Evolutionary conservation across 2,888 invertebrate genomes (phyloP).

Genomic region (Dichetophora obliterata): DNA sequence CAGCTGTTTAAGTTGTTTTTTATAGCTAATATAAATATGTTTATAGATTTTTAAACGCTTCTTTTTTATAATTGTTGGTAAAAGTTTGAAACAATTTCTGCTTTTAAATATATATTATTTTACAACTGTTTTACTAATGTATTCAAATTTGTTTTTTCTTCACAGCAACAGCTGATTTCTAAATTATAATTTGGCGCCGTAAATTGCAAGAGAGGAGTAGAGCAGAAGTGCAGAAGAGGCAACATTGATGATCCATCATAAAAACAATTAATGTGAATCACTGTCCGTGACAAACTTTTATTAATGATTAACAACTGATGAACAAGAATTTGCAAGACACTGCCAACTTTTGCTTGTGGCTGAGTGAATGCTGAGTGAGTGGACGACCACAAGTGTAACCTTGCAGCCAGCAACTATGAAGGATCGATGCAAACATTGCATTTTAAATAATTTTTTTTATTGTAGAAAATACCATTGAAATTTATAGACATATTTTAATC

Average conservation of each 20-base stretch:
- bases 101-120: constrained; percentile 6
- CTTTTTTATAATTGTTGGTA: constrained; percentile 36
- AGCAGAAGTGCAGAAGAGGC: neutral
- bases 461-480: too few relatives aligned
- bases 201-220: neutral
- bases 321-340: constrained; percentile 49
- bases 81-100: constrained; percentile 49
- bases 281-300: constrained; percentile 36
- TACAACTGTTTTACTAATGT: constrained; percentile 14
- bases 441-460: neutral
- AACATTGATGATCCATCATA: neutral
- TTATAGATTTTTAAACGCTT: too few relatives aligned
- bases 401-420: neutral
- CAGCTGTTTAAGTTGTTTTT: neutral
- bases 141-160: neutral
- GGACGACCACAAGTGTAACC: constrained; percentile 5
- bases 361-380: constrained; percentile 8
- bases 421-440: neutral
- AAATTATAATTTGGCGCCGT: neutral
- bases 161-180: neutral
- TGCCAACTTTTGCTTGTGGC: constrained; percentile 22
- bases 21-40: too few relatives aligned
- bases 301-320: constrained; percentile 33
- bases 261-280: constrained; percentile 36
- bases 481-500: too few relatives aligned